phyloP scores from a whole-genome alignment of 2,888 invertebrate genomes.

The Diarsia brunnea region DNA sequence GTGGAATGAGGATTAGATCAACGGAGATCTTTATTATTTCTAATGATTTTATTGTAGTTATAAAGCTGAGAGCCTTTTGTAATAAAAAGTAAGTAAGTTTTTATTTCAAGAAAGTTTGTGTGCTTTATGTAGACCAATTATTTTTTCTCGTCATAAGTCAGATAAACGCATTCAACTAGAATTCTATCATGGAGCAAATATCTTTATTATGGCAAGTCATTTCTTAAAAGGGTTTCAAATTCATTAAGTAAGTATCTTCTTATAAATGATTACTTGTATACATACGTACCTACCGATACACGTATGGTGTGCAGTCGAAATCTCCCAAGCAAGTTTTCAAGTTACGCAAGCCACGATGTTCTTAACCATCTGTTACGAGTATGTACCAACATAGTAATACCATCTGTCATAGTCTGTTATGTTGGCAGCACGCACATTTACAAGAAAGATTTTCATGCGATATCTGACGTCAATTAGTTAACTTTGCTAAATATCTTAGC shows the following conservation, averaged over 20 bases:
- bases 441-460: constrained; percentile 50
- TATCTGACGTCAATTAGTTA: constrained; percentile 39
- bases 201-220: constrained; percentile 11
- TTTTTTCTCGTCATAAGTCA: not conserved
- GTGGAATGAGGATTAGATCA: not conserved
- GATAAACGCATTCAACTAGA: not conserved
- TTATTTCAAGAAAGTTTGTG: not conserved
- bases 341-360: constrained; percentile 60
- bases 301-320: constrained; percentile 41
- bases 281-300: not conserved
- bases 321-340: constrained; percentile 55
- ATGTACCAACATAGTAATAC: constrained; percentile 53
- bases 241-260: constrained; percentile 5
- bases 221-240: constrained; percentile 20
- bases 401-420: constrained; percentile 60
- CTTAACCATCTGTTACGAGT: constrained; percentile 55
- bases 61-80: not conserved
- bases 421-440: constrained; percentile 56
- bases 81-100: not conserved
- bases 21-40: not conserved
- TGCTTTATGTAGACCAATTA: not conserved
- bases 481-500: constrained; percentile 23
- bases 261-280: constrained; percentile 23
- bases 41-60: not conserved
- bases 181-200: not conserved